Evolutionary conservation across 2,888 invertebrate species (phyloP).

Genomic region (Sarcophaga caerulescens): DNA sequence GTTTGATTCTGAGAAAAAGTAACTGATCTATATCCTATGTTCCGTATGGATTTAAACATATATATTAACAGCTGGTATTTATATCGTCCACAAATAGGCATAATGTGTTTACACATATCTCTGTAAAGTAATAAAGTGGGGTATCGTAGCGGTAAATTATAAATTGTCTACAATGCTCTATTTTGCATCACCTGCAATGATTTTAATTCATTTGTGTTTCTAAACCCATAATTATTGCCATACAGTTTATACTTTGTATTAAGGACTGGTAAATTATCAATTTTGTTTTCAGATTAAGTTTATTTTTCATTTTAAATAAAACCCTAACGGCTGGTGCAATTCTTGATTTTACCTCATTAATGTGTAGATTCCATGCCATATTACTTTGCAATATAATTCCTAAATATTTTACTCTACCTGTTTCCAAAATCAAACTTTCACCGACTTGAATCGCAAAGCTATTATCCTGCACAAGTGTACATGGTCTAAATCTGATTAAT

Average conservation of each 20-base stretch:
- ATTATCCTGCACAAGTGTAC: no score
- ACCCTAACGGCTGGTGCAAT: not conserved
- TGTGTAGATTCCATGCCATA: conserved; percentile 2
- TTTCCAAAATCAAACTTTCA: no score
- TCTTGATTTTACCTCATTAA: not conserved
- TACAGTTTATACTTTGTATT: not conserved
- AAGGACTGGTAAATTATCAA: not conserved
- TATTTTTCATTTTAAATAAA: conserved; percentile 15
- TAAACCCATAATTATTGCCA: not conserved
- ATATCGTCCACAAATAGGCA: not conserved
- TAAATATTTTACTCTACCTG: conserved; percentile 1
- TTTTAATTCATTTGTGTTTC: not conserved
- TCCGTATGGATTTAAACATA: not conserved
- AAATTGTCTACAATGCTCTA: not conserved
- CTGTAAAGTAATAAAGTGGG: not conserved
- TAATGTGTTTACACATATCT: not conserved
- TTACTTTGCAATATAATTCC: conserved; percentile 24
- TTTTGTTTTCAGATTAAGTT: conserved; percentile 4
- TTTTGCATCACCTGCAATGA: not conserved
- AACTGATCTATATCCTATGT: not conserved
- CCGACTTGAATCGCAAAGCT: no score
- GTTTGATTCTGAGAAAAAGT: not conserved
- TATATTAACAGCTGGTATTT: not conserved
- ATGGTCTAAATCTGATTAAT: no score
- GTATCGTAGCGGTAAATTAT: not conserved